Conservation (phyloP, 2,888 invertebrate genomes). For the Punctoribates punctum region DNA sequence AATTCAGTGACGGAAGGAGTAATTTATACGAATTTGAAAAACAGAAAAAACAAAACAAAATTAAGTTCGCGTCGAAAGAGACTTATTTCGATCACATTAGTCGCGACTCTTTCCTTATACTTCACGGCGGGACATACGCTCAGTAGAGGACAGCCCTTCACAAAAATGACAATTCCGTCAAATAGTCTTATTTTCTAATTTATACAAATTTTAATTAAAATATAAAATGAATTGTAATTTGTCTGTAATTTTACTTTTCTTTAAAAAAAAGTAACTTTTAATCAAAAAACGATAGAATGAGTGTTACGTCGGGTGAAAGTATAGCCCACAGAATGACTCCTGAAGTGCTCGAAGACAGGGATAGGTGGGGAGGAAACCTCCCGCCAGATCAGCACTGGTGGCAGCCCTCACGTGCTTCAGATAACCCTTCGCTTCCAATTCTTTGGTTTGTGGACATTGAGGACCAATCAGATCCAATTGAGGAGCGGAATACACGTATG, state of each 20-base stretch:
- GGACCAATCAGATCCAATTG: conserved; percentile 69
- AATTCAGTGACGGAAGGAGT: conserved; percentile 44
- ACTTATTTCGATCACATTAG: conserved; percentile 39
- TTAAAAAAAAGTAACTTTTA: neutral
- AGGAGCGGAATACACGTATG: conserved; percentile 65
- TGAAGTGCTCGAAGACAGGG: conserved; percentile 82
- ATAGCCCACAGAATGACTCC: conserved; percentile 72
- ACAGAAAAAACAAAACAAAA: conserved; percentile 44
- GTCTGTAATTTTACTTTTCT: neutral
- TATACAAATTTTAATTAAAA: conserved; percentile 18
- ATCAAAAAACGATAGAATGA: neutral
- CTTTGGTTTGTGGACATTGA: conserved; percentile 62
- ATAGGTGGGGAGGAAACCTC: conserved; percentile 76
- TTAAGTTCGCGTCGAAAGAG: conserved; percentile 41
- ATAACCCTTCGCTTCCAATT: conserved; percentile 66
- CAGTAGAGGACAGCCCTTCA: conserved; percentile 23
- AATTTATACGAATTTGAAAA: conserved; percentile 46
- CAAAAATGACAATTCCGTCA: neutral
- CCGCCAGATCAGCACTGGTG: conserved; percentile 71
- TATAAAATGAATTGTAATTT: neutral
- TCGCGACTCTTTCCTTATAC: conserved; percentile 44
- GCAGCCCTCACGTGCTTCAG: conserved; percentile 71
- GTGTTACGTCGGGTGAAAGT: conserved; percentile 33
- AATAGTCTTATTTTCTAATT: conserved; percentile 4
- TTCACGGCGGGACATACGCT: conserved; percentile 44